phyloP scores from a whole-genome alignment of 2,797 vertebrate genomes.

The Spondyliosoma cantharus region DNA sequence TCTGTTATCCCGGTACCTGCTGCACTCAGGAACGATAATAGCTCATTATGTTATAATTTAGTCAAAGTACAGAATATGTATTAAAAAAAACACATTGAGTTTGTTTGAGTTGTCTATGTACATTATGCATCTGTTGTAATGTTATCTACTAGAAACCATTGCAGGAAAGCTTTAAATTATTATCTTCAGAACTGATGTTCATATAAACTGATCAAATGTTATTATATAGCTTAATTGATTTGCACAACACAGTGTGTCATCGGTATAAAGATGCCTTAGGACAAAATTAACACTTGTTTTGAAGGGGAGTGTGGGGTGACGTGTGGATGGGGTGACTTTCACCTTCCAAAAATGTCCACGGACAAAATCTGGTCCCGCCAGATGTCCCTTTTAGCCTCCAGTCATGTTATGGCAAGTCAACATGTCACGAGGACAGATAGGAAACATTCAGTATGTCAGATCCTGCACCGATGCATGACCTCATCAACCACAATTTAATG shows the following conservation, averaged over 20 bases:
- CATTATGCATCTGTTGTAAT: not conserved
- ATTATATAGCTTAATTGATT: not conserved
- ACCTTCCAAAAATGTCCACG: constrained; percentile 45
- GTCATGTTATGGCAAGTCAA: constrained; percentile 38
- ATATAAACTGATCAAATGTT: not conserved
- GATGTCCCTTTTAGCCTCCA: constrained; percentile 47
- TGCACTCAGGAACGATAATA: not conserved
- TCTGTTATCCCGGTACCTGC: not conserved
- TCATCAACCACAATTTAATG: constrained; percentile 60
- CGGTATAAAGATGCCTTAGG: not conserved
- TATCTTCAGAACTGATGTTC: not conserved
- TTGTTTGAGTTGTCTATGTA: not conserved
- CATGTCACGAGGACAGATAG: constrained; percentile 43
- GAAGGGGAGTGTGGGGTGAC: constrained; percentile 7
- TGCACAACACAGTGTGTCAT: not conserved
- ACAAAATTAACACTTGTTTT: constrained; percentile 12
- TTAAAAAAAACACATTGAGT: not conserved
- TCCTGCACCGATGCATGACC: constrained; percentile 58
- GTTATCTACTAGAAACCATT: not conserved
- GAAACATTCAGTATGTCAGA: constrained; percentile 55
- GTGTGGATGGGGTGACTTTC: constrained; percentile 16
- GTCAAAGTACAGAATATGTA: not conserved
- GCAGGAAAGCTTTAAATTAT: not conserved
- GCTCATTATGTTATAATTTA: not conserved
- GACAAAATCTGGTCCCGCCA: constrained; percentile 44